These are phyloP conservation scores for Malurus cyaneus DNA, from an alignment of 2,113 vertebrate genomes.

Conservation along the genomic window DNA sequence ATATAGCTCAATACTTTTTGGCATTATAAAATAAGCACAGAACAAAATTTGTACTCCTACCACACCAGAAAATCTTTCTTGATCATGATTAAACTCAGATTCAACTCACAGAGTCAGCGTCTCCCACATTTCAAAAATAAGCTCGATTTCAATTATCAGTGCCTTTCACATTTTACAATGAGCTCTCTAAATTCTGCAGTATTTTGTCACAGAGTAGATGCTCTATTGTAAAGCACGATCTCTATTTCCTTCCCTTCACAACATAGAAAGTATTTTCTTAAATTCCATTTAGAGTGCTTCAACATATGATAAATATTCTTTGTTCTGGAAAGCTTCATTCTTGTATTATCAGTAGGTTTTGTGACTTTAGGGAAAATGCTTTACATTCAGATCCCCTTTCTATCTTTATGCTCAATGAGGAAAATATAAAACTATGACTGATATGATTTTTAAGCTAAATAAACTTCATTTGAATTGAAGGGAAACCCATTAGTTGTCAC, in stretches of 20 bases:
- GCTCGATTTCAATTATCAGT: background rate
- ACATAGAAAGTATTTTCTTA: background rate
- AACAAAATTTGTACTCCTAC: background rate
- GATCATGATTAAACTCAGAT: background rate
- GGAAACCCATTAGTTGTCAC: background rate
- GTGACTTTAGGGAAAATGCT: background rate
- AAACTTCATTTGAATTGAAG: background rate
- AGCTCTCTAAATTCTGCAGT: background rate
- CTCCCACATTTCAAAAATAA: background rate
- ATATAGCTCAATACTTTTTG: background rate
- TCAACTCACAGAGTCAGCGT: background rate
- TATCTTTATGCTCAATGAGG: background rate
- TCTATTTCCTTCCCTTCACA: background rate
- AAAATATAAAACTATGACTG: background rate
- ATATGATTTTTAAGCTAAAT: background rate
- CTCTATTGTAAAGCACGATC: background rate
- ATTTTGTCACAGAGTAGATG: background rate
- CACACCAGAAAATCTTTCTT: background rate
- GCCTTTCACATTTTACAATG: background rate
- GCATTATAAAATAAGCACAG: background rate
- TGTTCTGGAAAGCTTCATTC: background rate
- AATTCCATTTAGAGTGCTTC: background rate
- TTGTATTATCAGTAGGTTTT: background rate
- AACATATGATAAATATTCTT: background rate
- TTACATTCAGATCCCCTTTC: constrained; percentile 1